Evolutionary conservation across 2,797 vertebrate genomes (phyloP).

Genomic region (Prunella strophiata): DNA sequence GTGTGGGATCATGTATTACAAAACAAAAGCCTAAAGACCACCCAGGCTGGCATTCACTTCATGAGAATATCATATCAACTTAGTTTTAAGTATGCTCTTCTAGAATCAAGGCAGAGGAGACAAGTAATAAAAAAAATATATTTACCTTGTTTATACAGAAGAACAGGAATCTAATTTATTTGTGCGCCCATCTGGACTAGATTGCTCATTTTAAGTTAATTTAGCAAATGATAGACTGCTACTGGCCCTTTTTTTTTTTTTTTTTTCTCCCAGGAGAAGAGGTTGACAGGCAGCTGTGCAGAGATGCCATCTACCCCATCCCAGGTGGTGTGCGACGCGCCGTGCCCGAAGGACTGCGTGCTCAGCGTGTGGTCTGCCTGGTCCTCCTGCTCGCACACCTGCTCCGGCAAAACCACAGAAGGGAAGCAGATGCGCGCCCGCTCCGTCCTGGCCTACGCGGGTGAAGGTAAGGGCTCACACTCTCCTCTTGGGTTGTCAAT

Average conservation of each 20-base stretch:
- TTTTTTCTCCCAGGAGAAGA: constrained; percentile 79
- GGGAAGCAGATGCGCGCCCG: constrained; percentile 92
- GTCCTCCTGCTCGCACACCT: constrained; percentile 97
- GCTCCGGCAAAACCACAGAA: constrained; percentile 95
- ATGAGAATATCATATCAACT: background rate
- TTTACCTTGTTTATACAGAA: constrained; percentile 48
- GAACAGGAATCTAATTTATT: constrained; percentile 65
- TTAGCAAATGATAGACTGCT: constrained; percentile 64
- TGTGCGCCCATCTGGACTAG: constrained; percentile 60
- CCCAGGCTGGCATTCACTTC: background rate
- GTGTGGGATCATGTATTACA: background rate
- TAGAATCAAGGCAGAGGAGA: background rate
- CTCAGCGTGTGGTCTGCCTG: constrained; percentile 93
- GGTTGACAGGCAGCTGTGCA: constrained; percentile 86
- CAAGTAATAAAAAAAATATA: constrained; percentile 33
- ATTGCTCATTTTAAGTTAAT: constrained; percentile 61
- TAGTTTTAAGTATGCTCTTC: background rate
- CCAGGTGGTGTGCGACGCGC: constrained; percentile 86
- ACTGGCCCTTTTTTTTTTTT: constrained; percentile 57
- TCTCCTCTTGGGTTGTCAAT: background rate
- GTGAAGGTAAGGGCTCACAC: constrained; percentile 85
- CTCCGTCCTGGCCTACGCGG: constrained; percentile 91
- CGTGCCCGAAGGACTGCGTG: constrained; percentile 93
- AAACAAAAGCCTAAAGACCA: background rate
- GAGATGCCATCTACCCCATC: constrained; percentile 82